Conservation (phyloP, 1,140 invertebrate genomes). For the Drosophila kohkoa region DNA sequence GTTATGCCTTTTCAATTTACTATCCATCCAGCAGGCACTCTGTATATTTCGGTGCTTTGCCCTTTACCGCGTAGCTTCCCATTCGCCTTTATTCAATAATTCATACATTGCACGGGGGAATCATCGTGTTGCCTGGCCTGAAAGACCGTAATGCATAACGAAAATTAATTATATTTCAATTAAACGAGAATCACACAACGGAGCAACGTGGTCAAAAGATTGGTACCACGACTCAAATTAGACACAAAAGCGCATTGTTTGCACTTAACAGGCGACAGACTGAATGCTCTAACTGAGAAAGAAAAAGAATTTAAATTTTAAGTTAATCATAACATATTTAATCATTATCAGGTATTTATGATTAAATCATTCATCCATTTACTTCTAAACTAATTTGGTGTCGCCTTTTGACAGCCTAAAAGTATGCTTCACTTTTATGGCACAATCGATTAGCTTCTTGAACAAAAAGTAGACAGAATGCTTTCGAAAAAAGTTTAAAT, state of each 20-base stretch:
- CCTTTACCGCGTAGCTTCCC: neutral
- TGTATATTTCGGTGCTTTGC: slow-evolving; percentile 6
- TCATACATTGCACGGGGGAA: slow-evolving; percentile 27
- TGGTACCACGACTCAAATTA: slow-evolving; percentile 4
- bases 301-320: neutral
- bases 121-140: slow-evolving; percentile 15
- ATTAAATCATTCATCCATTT: too few species aligned
- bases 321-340: neutral
- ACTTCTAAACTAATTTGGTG: too few species aligned
- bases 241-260: slow-evolving; percentile 24
- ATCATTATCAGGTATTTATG: too few species aligned
- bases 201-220: slow-evolving; percentile 17
- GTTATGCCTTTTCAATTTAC: slow-evolving; percentile 62
- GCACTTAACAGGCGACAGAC: neutral
- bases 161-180: slow-evolving; percentile 82
- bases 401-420: too few species aligned
- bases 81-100: slow-evolving; percentile 51
- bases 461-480: too few species aligned
- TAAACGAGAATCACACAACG: slow-evolving; percentile 46
- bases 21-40: slow-evolving; percentile 7
- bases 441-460: too few species aligned
- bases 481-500: neutral
- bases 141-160: slow-evolving; percentile 45
- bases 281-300: slow-evolving; percentile 4
- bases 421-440: too few species aligned